Conservation (phyloP, 2,113 vertebrate species). For the Vimba vimba region DNA sequence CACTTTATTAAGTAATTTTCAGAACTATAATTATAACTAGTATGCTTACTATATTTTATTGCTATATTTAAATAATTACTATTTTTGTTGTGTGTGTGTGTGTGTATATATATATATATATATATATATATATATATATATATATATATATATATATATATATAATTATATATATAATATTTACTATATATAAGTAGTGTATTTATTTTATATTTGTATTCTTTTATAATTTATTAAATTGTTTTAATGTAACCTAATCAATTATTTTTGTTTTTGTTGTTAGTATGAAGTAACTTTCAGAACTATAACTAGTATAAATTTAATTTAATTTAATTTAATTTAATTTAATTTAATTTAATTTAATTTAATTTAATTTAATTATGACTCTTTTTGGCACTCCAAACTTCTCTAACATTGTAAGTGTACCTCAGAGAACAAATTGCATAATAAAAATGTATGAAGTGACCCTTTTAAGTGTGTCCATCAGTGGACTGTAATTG, state of each 20-base stretch:
- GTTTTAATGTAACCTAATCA: neutral
- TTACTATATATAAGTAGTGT: too few species aligned
- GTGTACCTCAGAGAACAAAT: neutral
- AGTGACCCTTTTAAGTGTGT: neutral
- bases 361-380: neutral
- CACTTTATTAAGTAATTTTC: too few species aligned
- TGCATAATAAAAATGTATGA: neutral
- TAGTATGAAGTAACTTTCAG: neutral
- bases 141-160: too few species aligned
- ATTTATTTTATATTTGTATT: too few species aligned
- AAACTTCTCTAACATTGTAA: neutral
- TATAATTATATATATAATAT: too few species aligned
- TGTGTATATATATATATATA: too few species aligned
- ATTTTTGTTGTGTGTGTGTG: too few species aligned
- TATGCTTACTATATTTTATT: neutral
- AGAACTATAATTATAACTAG: neutral
- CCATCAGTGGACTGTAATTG: neutral
- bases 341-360: too few species aligned
- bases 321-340: accelerated
- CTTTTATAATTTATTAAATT: neutral
- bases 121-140: too few species aligned
- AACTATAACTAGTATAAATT: neutral
- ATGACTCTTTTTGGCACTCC: neutral
- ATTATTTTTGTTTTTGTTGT: neutral
- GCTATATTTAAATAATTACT: too few species aligned